A percentile compares a stretch with the other conserved stretches of the same genome.
phyloP scores from a whole-genome alignment of 2,888 invertebrate species.

The Alviniconcha strummeri region DNA sequence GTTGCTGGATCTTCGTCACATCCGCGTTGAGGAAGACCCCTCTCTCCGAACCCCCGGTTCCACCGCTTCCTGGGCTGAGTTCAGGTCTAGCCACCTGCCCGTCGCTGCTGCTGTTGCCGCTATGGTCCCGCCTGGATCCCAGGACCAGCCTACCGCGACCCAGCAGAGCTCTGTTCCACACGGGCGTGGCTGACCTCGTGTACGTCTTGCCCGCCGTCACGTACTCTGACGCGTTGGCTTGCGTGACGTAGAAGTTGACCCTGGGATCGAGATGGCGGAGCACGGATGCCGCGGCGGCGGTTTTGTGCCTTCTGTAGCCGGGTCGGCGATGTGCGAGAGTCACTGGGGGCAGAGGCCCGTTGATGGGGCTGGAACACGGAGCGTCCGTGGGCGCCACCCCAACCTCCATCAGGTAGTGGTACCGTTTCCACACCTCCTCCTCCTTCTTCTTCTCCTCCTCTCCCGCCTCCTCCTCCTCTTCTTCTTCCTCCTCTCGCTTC shows the following conservation, averaged over 20 bases:
- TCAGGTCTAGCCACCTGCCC: no score
- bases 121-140: no score
- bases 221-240: slow-evolving; percentile 9
- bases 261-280: slow-evolving; percentile 13
- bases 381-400: slow-evolving; percentile 3
- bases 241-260: slow-evolving; percentile 13
- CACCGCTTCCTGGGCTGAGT: background rate
- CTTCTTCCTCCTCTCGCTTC: background rate
- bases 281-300: background rate
- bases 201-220: background rate
- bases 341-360: background rate
- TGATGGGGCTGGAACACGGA: background rate
- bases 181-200: slow-evolving; percentile 2
- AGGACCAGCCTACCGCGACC: background rate
- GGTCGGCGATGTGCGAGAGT: background rate
- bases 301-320: background rate
- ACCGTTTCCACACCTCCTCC: background rate
- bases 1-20: background rate
- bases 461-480: background rate
- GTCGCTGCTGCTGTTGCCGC: no score
- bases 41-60: background rate
- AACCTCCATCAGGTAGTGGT: background rate
- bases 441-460: background rate
- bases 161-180: slow-evolving; percentile 13
- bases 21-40: background rate